Conservation (phyloP, 2,113 vertebrate species). For the Ailurus styani region DNA sequence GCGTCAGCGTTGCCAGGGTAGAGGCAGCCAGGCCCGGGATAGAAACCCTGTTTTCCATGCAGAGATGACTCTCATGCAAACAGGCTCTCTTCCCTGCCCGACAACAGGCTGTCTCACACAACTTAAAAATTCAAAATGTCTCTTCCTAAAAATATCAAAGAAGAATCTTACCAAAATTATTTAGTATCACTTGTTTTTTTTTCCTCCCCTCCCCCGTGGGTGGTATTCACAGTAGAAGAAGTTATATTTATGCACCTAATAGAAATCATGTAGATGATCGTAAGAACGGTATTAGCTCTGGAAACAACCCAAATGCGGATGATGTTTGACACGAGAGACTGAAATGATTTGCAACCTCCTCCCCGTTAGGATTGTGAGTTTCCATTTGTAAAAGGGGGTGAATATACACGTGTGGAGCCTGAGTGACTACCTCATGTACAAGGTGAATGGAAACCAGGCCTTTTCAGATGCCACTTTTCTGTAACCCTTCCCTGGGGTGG, state of each 20-base stretch:
- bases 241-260: slow-evolving; percentile 56
- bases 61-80: neutral
- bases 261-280: slow-evolving; percentile 57
- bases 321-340: neutral
- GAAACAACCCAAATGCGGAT: neutral
- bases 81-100: neutral
- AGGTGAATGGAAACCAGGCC: neutral
- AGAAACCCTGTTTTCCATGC: slow-evolving; percentile 30
- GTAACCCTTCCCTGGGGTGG: neutral
- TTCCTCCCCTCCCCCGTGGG: slow-evolving; percentile 5
- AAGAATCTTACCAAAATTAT: slow-evolving; percentile 65
- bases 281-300: neutral
- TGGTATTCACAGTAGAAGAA: slow-evolving; percentile 73
- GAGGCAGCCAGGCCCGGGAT: slow-evolving; percentile 28
- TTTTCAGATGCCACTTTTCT: neutral
- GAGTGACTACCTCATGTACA: neutral
- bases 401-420: too few species aligned
- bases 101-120: slow-evolving; percentile 40
- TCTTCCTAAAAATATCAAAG: slow-evolving; percentile 66
- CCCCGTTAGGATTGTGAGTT: neutral
- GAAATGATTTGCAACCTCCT: neutral
- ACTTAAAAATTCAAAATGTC: slow-evolving; percentile 37
- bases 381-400: neutral
- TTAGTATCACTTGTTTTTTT: slow-evolving; percentile 65
- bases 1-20: slow-evolving; percentile 26